Percentiles rank a stretch among this genome's conserved stretches.
Conservation (phyloP, 2,797 vertebrate species). For the Sus cebifrons region DNA sequence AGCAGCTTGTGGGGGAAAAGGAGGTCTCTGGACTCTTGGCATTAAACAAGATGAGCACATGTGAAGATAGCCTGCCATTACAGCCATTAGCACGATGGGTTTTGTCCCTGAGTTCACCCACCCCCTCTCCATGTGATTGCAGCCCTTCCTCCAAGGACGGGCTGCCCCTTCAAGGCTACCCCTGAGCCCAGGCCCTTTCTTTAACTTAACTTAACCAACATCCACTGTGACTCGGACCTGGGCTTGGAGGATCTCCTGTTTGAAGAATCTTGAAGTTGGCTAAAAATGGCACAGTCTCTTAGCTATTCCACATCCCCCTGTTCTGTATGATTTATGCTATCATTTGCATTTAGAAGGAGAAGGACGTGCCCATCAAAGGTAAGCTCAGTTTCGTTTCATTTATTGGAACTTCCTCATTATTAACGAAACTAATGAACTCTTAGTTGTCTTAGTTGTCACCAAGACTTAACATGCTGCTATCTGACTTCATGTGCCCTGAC, state of each 20-base stretch:
- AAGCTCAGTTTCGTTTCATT: constrained; percentile 4
- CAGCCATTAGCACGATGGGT: neutral
- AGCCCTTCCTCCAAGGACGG: neutral
- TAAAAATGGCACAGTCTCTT: neutral
- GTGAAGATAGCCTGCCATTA: neutral
- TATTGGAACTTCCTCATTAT: constrained; percentile 49
- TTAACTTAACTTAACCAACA: neutral
- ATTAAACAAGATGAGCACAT: neutral
- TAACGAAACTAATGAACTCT: constrained; percentile 30
- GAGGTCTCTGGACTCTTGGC: neutral
- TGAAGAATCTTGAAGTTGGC: neutral
- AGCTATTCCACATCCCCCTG: neutral
- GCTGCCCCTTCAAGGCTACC: neutral
- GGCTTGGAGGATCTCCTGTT: neutral
- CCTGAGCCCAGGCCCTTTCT: neutral
- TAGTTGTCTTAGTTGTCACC: neutral
- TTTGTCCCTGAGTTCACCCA: no score
- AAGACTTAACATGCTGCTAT: neutral
- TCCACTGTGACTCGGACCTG: neutral
- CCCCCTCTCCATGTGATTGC: neutral
- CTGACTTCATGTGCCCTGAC: neutral
- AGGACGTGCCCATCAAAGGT: constrained; percentile 3
- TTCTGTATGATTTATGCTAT: neutral
- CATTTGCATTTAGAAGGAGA: constrained; percentile 36
- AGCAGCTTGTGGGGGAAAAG: neutral